Evolutionary conservation across 2,888 invertebrate species (phyloP).

Genomic region (Sceliomorpha sp.): DNA sequence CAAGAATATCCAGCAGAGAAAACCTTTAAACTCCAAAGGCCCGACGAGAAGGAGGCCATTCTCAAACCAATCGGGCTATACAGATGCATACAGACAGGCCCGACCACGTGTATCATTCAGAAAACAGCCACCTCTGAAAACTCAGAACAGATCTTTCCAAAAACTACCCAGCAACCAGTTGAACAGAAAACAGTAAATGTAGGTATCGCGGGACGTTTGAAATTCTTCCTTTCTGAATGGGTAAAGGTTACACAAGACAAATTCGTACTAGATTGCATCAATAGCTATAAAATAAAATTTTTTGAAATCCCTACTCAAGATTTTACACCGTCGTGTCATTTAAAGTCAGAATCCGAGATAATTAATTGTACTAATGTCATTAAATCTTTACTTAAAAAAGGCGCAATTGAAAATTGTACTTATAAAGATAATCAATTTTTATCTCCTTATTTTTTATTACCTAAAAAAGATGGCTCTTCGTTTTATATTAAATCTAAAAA

Average conservation of each 20-base stretch:
- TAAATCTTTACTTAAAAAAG: neutral
- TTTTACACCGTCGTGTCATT: neutral
- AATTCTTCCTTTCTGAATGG: neutral
- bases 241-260: neutral
- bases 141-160: neutral
- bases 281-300: conserved; percentile 5
- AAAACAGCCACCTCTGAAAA: too few species aligned
- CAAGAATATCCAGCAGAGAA: neutral
- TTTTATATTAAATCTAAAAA: conserved; percentile 10
- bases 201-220: conserved; percentile 6
- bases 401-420: neutral
- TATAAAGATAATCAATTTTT: conserved; percentile 1
- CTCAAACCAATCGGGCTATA: too few species aligned
- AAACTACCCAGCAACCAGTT: neutral
- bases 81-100: too few species aligned
- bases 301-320: neutral
- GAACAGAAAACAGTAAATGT: conserved; percentile 5
- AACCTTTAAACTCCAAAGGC: too few species aligned
- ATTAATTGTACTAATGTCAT: neutral
- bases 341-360: neutral
- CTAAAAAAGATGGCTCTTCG: conserved; percentile 11
- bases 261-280: conserved; percentile 3
- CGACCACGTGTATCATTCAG: too few species aligned
- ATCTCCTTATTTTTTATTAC: conserved; percentile 2
- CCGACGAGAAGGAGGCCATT: too few species aligned